Base-by-base conservation (phyloP, 1,140 invertebrate species). In the Trichonephila clavata region DNA sequence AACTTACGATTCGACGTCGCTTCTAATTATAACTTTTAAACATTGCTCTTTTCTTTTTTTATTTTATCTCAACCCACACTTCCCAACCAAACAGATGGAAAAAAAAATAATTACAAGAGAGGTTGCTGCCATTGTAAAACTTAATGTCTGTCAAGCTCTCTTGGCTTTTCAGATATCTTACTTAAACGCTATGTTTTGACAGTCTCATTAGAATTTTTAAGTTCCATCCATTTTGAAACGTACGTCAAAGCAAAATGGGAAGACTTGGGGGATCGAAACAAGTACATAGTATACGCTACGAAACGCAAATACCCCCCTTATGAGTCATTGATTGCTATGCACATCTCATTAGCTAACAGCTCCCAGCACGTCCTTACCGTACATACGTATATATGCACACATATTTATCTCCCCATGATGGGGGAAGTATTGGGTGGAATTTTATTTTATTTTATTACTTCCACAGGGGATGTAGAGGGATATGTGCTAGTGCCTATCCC, bases 291-390 rank as follows among this genome's bases (percentile, higher is more conserved):
- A 32, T 77, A 84, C 13, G 43, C 83, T 59, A n/a, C 57, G 57
- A 27, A 10, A 50, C 83, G 57, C 21, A 60, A 60, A 32, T 57
- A 84, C n/a, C 57, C 83, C 81, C 43, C 27, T 84, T 84, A 84
- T 84, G 83, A 84, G 83, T 84, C 83, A 84, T 60, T 57, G 83
- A 60, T 59, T 84, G 43, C 57, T 60, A 84, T 84, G 83, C 83
- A 60, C 83, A 84, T 84, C 83, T 84, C 83, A 84, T 84, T 84
- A 84, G 39, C 50, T 84, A 84, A 84, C 83, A n/a, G 57, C 83
- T 60, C 50, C 24, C 57, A 60, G 83, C 57, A 39, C 32, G 32
- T 84, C 18, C 24, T 27, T 57, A 32, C 83, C 18, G 21, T 60
- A 84, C 1, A 84, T 32, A 59, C 57, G 39, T 81, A 81, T 81